Base-by-base conservation (phyloP, 2,888 invertebrate genomes). In the Lithophane leautieri region DNA sequence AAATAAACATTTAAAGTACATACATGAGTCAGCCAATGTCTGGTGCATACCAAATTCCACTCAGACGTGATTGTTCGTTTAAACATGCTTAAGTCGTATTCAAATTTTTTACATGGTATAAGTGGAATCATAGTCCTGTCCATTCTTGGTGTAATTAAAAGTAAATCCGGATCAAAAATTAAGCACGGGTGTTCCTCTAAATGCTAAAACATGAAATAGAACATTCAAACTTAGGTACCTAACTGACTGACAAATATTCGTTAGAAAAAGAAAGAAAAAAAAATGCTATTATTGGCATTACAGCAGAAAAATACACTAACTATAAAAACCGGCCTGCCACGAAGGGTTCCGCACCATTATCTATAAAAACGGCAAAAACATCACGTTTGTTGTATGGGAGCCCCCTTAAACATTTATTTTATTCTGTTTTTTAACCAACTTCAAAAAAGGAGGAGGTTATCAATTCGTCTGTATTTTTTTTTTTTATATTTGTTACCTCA, bases 31-130 rank as follows among this genome's bases (percentile, higher is more conserved):
- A 97, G 91, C 94, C 97, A 96, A 88, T 96, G 96, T 65, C 94
- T 95, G 11, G 96, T 95, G 89, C 98, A 98, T 28, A 98, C 97
- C 81, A 98, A 94, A 92, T 97, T 91, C 97, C 97, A 97, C 92
- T 98, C 97, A 1, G 97, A 97, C 52, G 97, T 96, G 60, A 98
- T 98, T 16, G 97, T 98, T 63, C 97, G 97, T 56, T 90, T 93
- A 89, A 98, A 97, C 60, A 97, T 88, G 47, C 95, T 95, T 42
- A 91, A 93, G 85, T 98, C 97, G 87, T 97, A 98, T 69, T 96
- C 94, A 90, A 95, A 95, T 70, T 92, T 83, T 80, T 85, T 82
- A 83, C 96, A 96, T 34, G 87, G 83, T 28, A 96, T 93, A 65
- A 96, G 83, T n/a, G 94, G 94, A 87, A 96, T 91, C 8, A 91